phyloP scores from a whole-genome alignment of 2,113 vertebrate species.

The Myotis davidii region DNA sequence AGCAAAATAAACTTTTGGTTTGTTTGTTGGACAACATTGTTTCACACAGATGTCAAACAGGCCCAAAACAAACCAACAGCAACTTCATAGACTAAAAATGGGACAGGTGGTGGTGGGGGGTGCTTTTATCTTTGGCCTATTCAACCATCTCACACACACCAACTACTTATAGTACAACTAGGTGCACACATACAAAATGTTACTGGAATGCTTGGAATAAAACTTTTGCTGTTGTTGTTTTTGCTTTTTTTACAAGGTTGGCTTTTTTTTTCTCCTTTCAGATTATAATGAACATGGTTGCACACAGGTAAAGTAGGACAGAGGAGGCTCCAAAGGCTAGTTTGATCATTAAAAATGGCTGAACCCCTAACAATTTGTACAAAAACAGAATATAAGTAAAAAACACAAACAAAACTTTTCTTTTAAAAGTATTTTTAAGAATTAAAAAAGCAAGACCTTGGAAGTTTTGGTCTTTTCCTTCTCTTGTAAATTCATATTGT shows the following conservation, averaged over 20 bases:
- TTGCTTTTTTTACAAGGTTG: conserved; percentile 85
- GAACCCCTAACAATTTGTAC: conserved; percentile 97
- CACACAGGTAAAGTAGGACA: conserved; percentile 91
- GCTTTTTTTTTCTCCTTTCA: conserved; percentile 87
- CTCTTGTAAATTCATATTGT: conserved; percentile 72
- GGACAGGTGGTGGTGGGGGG: background rate
- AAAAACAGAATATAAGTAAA: conserved; percentile 99
- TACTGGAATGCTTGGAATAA: conserved; percentile 97
- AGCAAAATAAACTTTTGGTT: conserved; percentile 91
- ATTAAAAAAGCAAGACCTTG: conserved; percentile 88
- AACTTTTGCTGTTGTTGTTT: conserved; percentile 85
- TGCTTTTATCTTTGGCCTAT: conserved; percentile 86
- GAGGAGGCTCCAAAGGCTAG: conserved; percentile 88
- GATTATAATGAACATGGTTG: conserved; percentile 92
- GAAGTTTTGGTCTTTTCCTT: conserved; percentile 84
- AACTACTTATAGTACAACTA: conserved; percentile 89
- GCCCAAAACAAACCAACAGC: conserved; percentile 85
- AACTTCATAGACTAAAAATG: conserved; percentile 85
- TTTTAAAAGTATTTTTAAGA: conserved; percentile 90
- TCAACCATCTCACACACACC: conserved; percentile 89
- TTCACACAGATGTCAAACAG: conserved; percentile 91
- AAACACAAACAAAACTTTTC: conserved; percentile 98
- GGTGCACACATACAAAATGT: conserved; percentile 90
- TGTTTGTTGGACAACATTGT: conserved; percentile 90
- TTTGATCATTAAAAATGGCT: conserved; percentile 92